These are phyloP conservation scores for Nymphalis c-album DNA, from an alignment of 2,888 invertebrate species.

Conservation along the genomic window DNA sequence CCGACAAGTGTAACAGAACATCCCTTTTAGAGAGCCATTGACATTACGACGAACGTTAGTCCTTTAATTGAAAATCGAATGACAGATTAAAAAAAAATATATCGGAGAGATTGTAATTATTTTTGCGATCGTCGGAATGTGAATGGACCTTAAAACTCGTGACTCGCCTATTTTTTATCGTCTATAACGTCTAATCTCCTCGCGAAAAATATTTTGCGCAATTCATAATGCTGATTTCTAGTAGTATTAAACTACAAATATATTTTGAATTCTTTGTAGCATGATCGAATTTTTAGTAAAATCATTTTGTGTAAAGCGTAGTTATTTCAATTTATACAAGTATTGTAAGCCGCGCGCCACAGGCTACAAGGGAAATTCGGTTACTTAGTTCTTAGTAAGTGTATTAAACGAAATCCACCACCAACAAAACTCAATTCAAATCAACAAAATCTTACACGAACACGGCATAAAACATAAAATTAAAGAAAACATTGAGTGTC, in stretches of 20 bases:
- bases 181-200: slow-evolving; percentile 1
- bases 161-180: slow-evolving; percentile 28
- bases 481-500: slow-evolving; percentile 79
- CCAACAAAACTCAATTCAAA: slow-evolving; percentile 80
- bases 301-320: slow-evolving; percentile 22
- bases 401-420: slow-evolving; percentile 82
- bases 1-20: slow-evolving; percentile 42
- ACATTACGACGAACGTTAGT: slow-evolving; percentile 34
- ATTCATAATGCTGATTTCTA: neutral
- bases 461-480: slow-evolving; percentile 79
- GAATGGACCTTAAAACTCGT: slow-evolving; percentile 36
- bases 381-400: slow-evolving; percentile 64
- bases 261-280: slow-evolving; percentile 12
- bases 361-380: slow-evolving; percentile 45
- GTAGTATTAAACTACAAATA: neutral
- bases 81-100: neutral
- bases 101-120: slow-evolving; percentile 10
- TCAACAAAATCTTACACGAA: slow-evolving; percentile 81
- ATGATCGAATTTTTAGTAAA: slow-evolving; percentile 21
- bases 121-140: slow-evolving; percentile 32
- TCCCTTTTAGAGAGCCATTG: slow-evolving; percentile 41
- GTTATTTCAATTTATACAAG: slow-evolving; percentile 18
- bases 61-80: neutral
- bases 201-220: neutral
- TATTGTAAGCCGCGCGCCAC: slow-evolving; percentile 42